phyloP scores from a whole-genome alignment of 2,113 vertebrate genomes.

The Microcebus murinus region DNA sequence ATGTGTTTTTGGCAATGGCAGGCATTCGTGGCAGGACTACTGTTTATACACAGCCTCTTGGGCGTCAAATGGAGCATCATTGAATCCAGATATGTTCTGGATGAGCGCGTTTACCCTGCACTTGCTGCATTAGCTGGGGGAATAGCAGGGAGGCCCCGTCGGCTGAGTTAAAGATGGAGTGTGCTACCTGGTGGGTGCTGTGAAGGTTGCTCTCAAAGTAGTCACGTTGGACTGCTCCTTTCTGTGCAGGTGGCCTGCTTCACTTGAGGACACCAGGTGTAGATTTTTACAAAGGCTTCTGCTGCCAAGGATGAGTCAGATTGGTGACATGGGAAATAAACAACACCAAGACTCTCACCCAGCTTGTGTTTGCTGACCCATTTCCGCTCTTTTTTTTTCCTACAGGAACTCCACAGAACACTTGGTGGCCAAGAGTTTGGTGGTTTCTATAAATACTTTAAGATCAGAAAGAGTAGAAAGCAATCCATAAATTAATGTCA shows the following conservation, averaged over 20 bases:
- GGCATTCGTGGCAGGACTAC: neutral
- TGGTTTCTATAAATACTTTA: conserved; percentile 47
- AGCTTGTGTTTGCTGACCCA: neutral
- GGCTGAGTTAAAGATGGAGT: neutral
- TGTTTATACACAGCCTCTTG: neutral
- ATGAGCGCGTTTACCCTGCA: neutral
- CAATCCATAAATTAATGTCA: neutral
- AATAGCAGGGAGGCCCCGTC: neutral
- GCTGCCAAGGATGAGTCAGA: neutral
- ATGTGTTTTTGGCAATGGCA: neutral
- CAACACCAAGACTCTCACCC: neutral
- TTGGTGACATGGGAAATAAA: neutral
- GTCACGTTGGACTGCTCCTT: neutral
- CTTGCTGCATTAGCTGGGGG: neutral
- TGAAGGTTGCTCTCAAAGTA: neutral
- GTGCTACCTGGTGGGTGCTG: neutral
- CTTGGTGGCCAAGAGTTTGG: neutral
- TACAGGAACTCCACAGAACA: neutral
- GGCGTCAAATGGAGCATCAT: neutral
- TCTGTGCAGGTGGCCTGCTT: neutral
- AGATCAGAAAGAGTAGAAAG: conserved; percentile 31
- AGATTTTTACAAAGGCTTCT: neutral
- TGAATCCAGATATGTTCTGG: neutral
- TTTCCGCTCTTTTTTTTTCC: neutral
- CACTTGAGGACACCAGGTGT: neutral